These are phyloP conservation scores for Caloenas nicobarica DNA, from an alignment of 2,113 vertebrate genomes.

Conservation along the genomic window DNA sequence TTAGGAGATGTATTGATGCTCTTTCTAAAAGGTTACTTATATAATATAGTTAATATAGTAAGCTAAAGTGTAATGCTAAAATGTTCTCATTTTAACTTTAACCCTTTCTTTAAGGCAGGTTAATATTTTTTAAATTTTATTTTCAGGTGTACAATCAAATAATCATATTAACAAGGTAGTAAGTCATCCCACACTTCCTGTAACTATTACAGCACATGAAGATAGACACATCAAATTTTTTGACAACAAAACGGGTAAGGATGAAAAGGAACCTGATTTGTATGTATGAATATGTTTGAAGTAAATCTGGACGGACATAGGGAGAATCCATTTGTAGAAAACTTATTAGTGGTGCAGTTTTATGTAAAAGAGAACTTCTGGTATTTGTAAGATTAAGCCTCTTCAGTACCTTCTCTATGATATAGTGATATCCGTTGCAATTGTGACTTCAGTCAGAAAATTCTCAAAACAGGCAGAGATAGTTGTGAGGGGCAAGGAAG, in stretches of 20 bases:
- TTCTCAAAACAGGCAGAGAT: neutral
- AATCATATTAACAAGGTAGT: slow-evolving; percentile 97
- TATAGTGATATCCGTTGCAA: neutral
- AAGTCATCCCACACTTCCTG: slow-evolving; percentile 95
- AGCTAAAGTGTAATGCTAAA: neutral
- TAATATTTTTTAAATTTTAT: neutral
- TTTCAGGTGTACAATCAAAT: slow-evolving; percentile 81
- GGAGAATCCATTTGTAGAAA: neutral
- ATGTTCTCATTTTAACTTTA: neutral
- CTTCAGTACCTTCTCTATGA: neutral
- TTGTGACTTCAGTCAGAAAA: neutral
- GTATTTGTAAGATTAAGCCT: neutral
- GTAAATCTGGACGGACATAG: neutral
- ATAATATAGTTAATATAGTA: neutral
- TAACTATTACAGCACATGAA: slow-evolving; percentile 97
- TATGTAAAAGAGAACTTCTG: neutral
- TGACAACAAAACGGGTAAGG: slow-evolving; percentile 97
- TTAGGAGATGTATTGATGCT: neutral
- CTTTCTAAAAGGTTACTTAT: neutral
- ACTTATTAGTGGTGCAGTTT: neutral
- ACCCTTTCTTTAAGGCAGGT: neutral
- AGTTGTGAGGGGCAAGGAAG: neutral
- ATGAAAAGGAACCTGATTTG: neutral
- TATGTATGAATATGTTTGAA: neutral
- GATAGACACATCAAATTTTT: slow-evolving; percentile 98